Base-by-base conservation (phyloP, 2,797 vertebrate species). In the Betta splendens region DNA sequence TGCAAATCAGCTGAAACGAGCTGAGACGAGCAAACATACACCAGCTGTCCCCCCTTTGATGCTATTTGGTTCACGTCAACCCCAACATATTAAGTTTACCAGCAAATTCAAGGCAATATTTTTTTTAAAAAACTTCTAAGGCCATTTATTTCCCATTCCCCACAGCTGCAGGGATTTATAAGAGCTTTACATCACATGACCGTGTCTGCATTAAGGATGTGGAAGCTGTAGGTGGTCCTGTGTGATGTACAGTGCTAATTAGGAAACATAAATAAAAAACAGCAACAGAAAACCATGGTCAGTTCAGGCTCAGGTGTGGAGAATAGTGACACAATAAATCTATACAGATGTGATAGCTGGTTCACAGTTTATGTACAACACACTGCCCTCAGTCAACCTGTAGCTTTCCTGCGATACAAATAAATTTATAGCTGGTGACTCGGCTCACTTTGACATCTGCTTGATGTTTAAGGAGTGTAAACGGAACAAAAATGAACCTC, bases 381-480 rank as follows among this genome's bases (percentile, higher is more conserved):
- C 4, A 38, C 43, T 6, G 18, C 45, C 28, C 33, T 70, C 17
- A 48, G 25, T 44, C 4, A 32, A 44, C 18, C 54, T 46, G 35
- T 38, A 59, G 38, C 39, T 21, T 16, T 21, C 31, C 44, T 38
- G 7, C 42, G 39, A 17, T 35, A 31, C 37, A 53, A 67, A 64
- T 31, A 52, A 59, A 7, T 39, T 29, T n/a, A 6, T 9, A 63
- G 56, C 38, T 53, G 44, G 52, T 21, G 26, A 48, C 33, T 0
- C 26, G 17, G 58, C 22, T 66, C 29, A 51, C 37, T 33, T 54
- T 71, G 72, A 68, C 68, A 68, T 77, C 65, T 29, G 37, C 38
- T 64, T 47, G 29, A 59, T 38, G 43, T 46, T 26, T 6, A 12
- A 58, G 32, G 40, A 58, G 56, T 55, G 62, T 63, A 68, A 81